Conservation (phyloP, 1,140 invertebrate genomes). For the Papilio glaucus region DNA sequence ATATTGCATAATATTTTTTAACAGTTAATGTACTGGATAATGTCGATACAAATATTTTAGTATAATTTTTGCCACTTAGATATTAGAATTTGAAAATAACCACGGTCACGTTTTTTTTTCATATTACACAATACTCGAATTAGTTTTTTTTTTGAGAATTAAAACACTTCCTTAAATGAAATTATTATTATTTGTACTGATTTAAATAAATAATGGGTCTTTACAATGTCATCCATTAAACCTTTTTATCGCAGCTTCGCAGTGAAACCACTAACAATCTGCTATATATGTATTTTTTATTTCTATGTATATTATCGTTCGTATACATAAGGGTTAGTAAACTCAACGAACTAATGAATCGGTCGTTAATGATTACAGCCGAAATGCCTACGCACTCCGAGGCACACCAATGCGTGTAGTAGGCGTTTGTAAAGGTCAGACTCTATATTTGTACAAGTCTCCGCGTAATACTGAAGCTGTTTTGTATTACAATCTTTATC, state of each 20-base stretch:
- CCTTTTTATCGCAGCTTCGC: background rate
- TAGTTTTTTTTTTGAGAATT: no score
- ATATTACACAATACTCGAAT: no score
- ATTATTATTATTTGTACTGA: no score
- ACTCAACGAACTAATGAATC: background rate
- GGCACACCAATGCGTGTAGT: background rate
- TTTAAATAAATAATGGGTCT: no score
- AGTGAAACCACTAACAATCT: background rate
- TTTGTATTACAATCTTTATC: background rate
- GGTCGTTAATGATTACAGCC: background rate
- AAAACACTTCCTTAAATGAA: no score
- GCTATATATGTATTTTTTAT: no score
- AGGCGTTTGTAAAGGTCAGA: constrained; percentile 17
- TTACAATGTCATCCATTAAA: no score
- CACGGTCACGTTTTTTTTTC: no score
- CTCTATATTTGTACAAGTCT: constrained; percentile 5
- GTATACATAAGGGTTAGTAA: background rate
- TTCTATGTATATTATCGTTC: background rate
- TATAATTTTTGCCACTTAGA: no score
- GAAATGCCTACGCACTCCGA: background rate
- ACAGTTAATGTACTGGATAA: no score
- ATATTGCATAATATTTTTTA: background rate
- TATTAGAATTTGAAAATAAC: no score
- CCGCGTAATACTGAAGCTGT: background rate
- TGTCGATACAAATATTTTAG: no score